phyloP scores from a whole-genome alignment of 2,888 invertebrate genomes.

The Acanthosepion pharaonis region DNA sequence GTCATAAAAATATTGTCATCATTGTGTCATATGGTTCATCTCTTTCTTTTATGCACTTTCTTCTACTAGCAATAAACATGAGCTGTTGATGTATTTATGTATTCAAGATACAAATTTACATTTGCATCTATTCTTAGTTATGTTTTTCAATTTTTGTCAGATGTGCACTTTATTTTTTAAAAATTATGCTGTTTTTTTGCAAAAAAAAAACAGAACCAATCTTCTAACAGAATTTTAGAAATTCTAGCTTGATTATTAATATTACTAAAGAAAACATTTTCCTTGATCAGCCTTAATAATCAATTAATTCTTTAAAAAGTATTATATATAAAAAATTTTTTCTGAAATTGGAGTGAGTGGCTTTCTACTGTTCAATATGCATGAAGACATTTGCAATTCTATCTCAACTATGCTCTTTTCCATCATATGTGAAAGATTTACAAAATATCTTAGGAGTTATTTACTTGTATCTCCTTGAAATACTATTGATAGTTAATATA shows the following conservation, averaged over 20 bases:
- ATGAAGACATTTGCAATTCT: background rate
- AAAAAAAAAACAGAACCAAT: background rate
- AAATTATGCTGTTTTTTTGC: too few species aligned
- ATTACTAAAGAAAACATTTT: background rate
- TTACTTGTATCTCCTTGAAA: background rate
- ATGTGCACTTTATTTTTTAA: too few species aligned
- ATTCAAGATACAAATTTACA: too few species aligned
- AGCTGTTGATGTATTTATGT: too few species aligned
- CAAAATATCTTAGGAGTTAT: background rate
- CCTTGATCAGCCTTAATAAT: background rate
- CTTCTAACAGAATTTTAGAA: background rate
- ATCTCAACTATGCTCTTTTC: background rate
- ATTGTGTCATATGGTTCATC: slow-evolving; percentile 33
- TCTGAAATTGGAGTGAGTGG: slow-evolving; percentile 33
- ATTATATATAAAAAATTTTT: background rate
- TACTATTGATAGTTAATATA: background rate
- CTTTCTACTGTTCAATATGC: slow-evolving; percentile 20
- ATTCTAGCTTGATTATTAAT: background rate
- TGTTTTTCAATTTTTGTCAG: too few species aligned
- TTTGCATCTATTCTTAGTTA: too few species aligned
- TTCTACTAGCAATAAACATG: too few species aligned
- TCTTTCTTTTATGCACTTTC: background rate
- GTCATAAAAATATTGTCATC: background rate
- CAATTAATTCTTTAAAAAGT: background rate
- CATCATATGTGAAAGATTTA: slow-evolving; percentile 8